A percentile compares a stretch with the other conserved stretches of the same genome.
Conservation (phyloP, 1,140 invertebrate genomes). For the Heterodera schachtii region DNA sequence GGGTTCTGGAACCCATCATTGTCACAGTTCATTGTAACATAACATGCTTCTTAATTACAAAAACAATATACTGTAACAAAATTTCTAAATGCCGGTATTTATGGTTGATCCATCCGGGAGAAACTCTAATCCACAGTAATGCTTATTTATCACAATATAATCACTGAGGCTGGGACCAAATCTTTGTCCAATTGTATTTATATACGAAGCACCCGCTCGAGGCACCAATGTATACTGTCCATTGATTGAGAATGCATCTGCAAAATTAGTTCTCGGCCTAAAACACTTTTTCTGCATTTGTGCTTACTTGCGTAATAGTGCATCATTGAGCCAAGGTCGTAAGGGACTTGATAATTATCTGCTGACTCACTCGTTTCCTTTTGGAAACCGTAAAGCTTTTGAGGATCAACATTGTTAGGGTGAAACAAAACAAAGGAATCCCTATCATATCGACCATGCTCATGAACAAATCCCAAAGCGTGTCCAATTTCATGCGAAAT, state of each 20-base stretch:
- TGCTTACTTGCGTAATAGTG: conserved; percentile 22
- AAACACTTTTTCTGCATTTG: neutral
- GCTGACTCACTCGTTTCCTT: neutral
- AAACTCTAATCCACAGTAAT: conserved; percentile 10
- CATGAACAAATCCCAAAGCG: conserved; percentile 29
- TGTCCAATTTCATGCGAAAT: conserved; percentile 35
- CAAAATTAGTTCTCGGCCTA: neutral
- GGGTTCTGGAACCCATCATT: conserved; percentile 12
- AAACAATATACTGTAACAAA: neutral
- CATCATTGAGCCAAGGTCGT: conserved; percentile 36
- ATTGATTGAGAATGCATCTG: too few species aligned
- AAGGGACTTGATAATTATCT: conserved; percentile 1
- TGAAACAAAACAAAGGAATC: conserved; percentile 21
- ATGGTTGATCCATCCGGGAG: too few species aligned
- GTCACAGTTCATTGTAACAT: neutral
- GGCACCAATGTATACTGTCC: neutral
- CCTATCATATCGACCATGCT: conserved; percentile 17
- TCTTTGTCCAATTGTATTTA: conserved; percentile 28
- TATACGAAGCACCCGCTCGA: neutral
- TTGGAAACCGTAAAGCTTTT: conserved; percentile 1
- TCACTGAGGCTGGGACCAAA: conserved; percentile 21
- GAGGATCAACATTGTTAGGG: neutral
- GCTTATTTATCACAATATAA: conserved; percentile 26
- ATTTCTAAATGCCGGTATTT: too few species aligned
- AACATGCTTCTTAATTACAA: neutral